These are phyloP conservation scores for Phyllotreta cruciferae DNA, from an alignment of 2,888 invertebrate genomes.

Conservation along the genomic window DNA sequence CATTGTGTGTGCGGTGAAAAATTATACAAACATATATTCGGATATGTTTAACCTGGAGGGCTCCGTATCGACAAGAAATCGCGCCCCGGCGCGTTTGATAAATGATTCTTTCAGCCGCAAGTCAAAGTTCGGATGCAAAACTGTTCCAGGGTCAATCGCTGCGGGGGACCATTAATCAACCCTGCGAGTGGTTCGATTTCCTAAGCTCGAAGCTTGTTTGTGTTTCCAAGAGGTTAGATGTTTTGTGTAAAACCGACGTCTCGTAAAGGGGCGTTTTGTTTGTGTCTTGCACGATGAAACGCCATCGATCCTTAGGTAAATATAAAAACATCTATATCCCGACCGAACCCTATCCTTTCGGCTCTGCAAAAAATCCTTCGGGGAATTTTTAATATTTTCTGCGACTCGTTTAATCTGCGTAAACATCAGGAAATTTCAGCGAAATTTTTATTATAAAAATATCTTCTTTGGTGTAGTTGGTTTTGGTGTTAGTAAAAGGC, in stretches of 20 bases:
- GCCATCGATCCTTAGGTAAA: conserved; percentile 12
- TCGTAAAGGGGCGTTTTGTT: conserved; percentile 27
- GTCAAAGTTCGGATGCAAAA: conserved; percentile 50
- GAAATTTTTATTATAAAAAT: no score
- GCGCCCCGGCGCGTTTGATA: conserved; percentile 42
- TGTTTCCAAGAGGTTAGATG: conserved; percentile 31
- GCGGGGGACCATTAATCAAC: conserved; percentile 47
- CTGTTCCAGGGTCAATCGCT: conserved; percentile 47
- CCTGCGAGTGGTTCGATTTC: conserved; percentile 30
- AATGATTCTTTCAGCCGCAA: conserved; percentile 45
- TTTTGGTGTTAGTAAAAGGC: no score
- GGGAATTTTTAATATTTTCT: no score
- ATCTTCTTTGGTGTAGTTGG: no score
- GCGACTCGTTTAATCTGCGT: no score
- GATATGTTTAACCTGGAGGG: conserved; percentile 37
- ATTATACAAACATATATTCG: conserved; percentile 42
- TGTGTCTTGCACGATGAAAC: conserved; percentile 23
- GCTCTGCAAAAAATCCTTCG: no score
- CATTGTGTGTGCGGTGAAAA: conserved; percentile 4
- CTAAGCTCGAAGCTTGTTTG: conserved; percentile 33
- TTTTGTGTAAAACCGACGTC: conserved; percentile 31
- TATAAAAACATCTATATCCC: conserved; percentile 3
- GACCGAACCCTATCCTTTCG: no score
- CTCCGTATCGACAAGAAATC: conserved; percentile 26
- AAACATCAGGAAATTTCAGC: no score